Evolutionary conservation across 2,888 invertebrate genomes (phyloP).

Genomic region (Drosophila maculinotata): DNA sequence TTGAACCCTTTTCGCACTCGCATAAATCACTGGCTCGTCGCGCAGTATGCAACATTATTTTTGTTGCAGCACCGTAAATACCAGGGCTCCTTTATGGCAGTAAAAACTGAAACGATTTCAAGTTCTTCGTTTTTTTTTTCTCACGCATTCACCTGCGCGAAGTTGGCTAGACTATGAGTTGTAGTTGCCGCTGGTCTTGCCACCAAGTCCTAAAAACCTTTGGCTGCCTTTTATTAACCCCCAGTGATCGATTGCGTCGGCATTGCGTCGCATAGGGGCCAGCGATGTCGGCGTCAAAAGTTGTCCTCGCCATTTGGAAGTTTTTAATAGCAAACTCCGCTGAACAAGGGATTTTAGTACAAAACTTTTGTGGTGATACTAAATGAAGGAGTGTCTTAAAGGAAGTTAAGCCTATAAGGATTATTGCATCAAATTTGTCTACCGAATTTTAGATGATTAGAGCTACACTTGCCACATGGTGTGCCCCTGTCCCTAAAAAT

Average conservation of each 20-base stretch:
- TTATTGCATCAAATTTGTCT: neutral
- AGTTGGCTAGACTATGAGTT: slow-evolving; percentile 26
- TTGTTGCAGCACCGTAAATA: slow-evolving; percentile 55
- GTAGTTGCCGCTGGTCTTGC: slow-evolving; percentile 31
- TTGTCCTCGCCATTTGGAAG: slow-evolving; percentile 40
- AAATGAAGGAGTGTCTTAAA: slow-evolving; percentile 13
- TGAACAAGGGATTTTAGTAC: slow-evolving; percentile 10
- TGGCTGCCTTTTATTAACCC: slow-evolving; percentile 63
- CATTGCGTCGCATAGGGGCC: slow-evolving; percentile 42
- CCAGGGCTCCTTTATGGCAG: slow-evolving; percentile 58
- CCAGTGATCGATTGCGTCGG: slow-evolving; percentile 62
- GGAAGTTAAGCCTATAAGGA: no score
- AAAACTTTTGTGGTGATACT: slow-evolving; percentile 28
- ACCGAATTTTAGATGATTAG: neutral
- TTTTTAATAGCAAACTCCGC: slow-evolving; percentile 26
- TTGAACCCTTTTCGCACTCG: slow-evolving; percentile 54
- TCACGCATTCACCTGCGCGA: slow-evolving; percentile 50
- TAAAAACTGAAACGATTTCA: slow-evolving; percentile 62
- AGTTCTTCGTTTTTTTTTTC: slow-evolving; percentile 32
- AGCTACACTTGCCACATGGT: no score
- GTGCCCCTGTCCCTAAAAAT: no score
- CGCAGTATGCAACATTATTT: slow-evolving; percentile 63
- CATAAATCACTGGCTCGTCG: slow-evolving; percentile 63
- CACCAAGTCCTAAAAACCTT: slow-evolving; percentile 32
- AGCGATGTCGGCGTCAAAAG: slow-evolving; percentile 27